A percentile compares a stretch with the other conserved stretches of the same genome.
Conservation (phyloP, 53 echinoderm and acorn worm genomes). For the Hippasteria phrygiana region DNA sequence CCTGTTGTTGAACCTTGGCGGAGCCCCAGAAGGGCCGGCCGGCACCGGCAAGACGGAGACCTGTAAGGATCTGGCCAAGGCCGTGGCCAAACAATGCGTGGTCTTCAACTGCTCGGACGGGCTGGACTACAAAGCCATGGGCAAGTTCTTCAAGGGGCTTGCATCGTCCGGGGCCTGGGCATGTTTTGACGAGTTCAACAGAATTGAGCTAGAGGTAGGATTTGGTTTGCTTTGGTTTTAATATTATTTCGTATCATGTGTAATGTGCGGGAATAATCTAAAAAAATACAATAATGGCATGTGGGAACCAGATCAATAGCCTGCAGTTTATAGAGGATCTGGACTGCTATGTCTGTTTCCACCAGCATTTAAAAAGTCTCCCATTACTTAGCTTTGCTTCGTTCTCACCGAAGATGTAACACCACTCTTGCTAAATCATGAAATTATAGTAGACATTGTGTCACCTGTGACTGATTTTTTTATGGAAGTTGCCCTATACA, state of each 20-base stretch:
- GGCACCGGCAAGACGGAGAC: constrained; percentile 99
- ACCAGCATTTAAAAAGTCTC: no score
- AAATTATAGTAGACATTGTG: no score
- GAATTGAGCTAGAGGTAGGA: constrained; percentile 93
- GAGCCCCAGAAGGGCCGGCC: constrained; percentile 93
- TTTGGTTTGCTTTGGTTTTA: neutral
- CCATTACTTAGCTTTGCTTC: no score
- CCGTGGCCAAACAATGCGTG: constrained; percentile 96
- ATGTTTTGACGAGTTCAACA: constrained; percentile 99
- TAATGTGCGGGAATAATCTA: neutral
- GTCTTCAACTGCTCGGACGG: constrained; percentile 99
- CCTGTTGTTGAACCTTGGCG: constrained; percentile 88
- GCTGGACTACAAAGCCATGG: constrained; percentile 97
- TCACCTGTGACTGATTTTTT: no score
- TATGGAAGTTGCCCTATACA: no score
- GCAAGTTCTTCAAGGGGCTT: constrained; percentile 91
- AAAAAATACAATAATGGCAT: no score
- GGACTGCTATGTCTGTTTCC: no score
- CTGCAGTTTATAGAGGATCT: no score
- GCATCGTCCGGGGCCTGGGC: constrained; percentile 98
- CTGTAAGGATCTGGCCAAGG: constrained; percentile 96
- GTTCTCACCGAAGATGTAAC: no score
- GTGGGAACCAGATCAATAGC: no score
- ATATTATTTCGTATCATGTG: neutral
- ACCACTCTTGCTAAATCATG: no score